Conservation (phyloP, 2,888 invertebrate species). For the Diaphora mendica region DNA sequence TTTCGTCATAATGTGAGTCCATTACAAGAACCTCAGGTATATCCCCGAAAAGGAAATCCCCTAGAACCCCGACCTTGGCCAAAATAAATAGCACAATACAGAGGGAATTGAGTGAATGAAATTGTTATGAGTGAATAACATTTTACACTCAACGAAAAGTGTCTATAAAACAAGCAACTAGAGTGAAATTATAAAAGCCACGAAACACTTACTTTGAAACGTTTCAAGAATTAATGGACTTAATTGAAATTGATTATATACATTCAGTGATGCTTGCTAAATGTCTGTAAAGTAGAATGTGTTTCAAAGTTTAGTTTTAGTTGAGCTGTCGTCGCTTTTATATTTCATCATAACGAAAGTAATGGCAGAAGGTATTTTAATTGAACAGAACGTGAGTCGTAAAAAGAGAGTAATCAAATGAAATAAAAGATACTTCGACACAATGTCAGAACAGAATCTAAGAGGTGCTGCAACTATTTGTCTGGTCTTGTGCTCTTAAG, state of each 20-base stretch:
- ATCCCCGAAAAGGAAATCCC: no score
- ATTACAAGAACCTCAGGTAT: no score
- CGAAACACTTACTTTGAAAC: slow-evolving; percentile 40
- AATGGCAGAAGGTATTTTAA: neutral
- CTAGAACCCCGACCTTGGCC: no score
- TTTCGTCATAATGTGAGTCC: no score
- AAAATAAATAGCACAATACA: no score
- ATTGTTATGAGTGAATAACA: neutral
- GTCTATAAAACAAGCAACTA: slow-evolving; percentile 12
- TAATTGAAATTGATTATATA: slow-evolving; percentile 43
- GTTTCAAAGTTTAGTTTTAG: slow-evolving; percentile 9
- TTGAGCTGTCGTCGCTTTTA: neutral
- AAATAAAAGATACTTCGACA: neutral
- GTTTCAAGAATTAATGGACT: slow-evolving; percentile 41
- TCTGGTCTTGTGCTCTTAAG: neutral
- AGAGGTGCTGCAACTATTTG: neutral
- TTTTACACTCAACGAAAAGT: slow-evolving; percentile 14
- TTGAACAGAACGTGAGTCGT: neutral
- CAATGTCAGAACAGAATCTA: neutral
- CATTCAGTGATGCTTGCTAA: slow-evolving; percentile 33
- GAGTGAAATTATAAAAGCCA: slow-evolving; percentile 26
- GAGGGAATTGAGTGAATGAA: no score
- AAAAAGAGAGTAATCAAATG: neutral
- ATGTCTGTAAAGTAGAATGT: slow-evolving; percentile 34
- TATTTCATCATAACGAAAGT: neutral